Conservation (phyloP, 2,888 invertebrate species). For the Drosophila austrosaltans region DNA sequence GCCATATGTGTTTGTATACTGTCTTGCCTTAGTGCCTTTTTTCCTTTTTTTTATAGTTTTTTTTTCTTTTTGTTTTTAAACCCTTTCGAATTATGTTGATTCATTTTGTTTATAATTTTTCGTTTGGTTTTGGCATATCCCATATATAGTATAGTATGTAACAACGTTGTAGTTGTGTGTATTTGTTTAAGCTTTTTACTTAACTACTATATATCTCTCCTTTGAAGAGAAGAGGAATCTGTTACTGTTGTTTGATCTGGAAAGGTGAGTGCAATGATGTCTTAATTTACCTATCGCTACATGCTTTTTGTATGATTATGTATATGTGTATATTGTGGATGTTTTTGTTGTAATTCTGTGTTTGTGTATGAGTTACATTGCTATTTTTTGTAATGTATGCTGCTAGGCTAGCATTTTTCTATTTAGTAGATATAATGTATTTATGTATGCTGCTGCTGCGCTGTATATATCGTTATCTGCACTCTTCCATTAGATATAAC, state of each 20-base stretch:
- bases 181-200: slow-evolving; percentile 43
- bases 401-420: slow-evolving; percentile 43
- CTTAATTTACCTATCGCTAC: slow-evolving; percentile 64
- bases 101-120: slow-evolving; percentile 22
- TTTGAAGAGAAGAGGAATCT: slow-evolving; percentile 26
- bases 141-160: slow-evolving; percentile 40
- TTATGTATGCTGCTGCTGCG: slow-evolving; percentile 2
- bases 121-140: slow-evolving; percentile 55
- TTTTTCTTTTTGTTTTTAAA: slow-evolving; percentile 31
- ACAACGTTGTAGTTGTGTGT: slow-evolving; percentile 49
- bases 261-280: slow-evolving; percentile 41
- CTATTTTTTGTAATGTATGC: slow-evolving; percentile 43
- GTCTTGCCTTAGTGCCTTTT: slow-evolving; percentile 34
- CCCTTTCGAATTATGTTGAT: slow-evolving; percentile 12
- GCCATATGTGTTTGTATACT: slow-evolving; percentile 43
- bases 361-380: slow-evolving; percentile 40
- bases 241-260: slow-evolving; percentile 30
- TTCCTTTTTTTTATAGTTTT: slow-evolving; percentile 18
- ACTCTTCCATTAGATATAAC: not conserved
- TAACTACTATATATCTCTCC: slow-evolving; percentile 38
- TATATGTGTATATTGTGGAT: slow-evolving; percentile 7
- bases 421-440: slow-evolving; percentile 36
- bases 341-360: slow-evolving; percentile 14
- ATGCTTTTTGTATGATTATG: slow-evolving; percentile 52
- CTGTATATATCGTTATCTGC: not conserved